Base-by-base conservation (phyloP, 2,888 invertebrate species). In the Platycnemis pennipes region DNA sequence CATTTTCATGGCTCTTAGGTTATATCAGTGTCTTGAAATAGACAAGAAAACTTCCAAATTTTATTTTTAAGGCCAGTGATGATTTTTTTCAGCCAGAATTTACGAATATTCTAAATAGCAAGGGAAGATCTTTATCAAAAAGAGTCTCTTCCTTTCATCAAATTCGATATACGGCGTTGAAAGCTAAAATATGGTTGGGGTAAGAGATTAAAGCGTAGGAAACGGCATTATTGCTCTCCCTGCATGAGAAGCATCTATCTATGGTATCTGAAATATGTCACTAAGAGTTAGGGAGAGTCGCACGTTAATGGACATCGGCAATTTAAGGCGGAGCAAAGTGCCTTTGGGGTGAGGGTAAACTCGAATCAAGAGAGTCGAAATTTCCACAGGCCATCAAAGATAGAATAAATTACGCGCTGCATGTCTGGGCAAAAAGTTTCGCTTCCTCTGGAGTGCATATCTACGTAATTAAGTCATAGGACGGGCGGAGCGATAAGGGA, bases 381-480 rank as follows among this genome's bases (percentile, higher is more conserved):
- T 44, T 69, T 91, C 44, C 69, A 89, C 53, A 49, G 42, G 37
- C 42, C 44, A 77, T 19, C 63, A 91, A 53, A 91, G 63, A 56
- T 37, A 26, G 69, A 63, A 63, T 44, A 44, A 44, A 16, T 91
- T 89, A 89, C 56, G 56, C n/a, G 53, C 53, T 11, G 16, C 91
- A 31, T 69, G 63, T 69, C 63, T 91, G 63, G 16, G 26, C 44
- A 19, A 91, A 77, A 63, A 42, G 22, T 63, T 69, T 91, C 19
- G 44, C 26, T 91, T 63, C 26, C 91, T 63, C 44, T 42, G 44
- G 63, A 4, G 44, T 69, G 44, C 69, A 56, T 91, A 91, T 91
- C 91, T 91, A 37, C n/a, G 31, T 91, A 91, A 91, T 91, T 91
- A 91, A 91, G 91, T 63, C 91, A 91, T 91, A 26, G 44, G 63